These are phyloP conservation scores for Bursaphelenchus okinawaensis DNA, from an alignment of 2,888 invertebrate species.

Conservation along the genomic window DNA sequence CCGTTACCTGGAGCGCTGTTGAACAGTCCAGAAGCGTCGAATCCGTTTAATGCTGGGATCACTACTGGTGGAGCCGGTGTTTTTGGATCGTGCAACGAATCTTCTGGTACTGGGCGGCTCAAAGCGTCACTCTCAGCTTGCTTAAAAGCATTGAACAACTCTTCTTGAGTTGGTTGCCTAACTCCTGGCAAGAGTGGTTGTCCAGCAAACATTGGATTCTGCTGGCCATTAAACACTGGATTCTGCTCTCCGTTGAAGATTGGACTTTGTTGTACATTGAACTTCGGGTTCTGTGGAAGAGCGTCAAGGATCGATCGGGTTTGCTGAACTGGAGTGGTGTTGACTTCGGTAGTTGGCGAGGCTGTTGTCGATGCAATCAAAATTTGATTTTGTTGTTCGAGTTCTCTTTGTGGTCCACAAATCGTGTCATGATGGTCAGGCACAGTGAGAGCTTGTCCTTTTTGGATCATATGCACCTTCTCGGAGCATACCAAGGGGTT, in stretches of 20 bases:
- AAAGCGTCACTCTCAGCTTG: constrained; percentile 18
- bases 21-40: neutral
- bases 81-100: neutral
- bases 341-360: neutral
- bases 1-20: neutral
- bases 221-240: neutral
- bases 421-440: constrained; percentile 46
- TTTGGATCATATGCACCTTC: constrained; percentile 56
- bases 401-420: constrained; percentile 35
- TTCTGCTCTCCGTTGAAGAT: no score
- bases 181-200: neutral
- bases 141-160: constrained; percentile 7
- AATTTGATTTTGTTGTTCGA: constrained; percentile 6
- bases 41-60: neutral
- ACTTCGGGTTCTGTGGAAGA: neutral
- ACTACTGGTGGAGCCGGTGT: neutral
- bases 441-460: constrained; percentile 53
- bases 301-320: neutral
- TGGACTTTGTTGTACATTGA: neutral
- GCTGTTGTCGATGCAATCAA: neutral
- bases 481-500: constrained; percentile 57
- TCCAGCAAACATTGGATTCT: no score
- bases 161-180: neutral
- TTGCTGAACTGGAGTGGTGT: neutral
- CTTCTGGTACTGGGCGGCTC: neutral